These are phyloP conservation scores for Sabatieria punctata DNA, from an alignment of 2,888 invertebrate species.

Conservation along the genomic window DNA sequence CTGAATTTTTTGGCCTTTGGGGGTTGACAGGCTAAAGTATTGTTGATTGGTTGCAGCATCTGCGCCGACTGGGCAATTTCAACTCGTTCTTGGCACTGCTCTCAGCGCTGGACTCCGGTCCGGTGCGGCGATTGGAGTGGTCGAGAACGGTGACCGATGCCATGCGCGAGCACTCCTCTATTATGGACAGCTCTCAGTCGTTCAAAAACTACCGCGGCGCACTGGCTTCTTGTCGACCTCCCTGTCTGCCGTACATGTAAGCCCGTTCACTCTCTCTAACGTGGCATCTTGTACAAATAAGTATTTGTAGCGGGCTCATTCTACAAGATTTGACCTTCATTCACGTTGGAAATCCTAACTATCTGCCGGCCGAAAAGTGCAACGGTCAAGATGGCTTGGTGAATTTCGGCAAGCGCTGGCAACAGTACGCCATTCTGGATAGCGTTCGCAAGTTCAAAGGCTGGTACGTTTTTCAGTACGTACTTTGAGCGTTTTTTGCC, in stretches of 20 bases:
- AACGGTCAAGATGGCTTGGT: constrained; percentile 51
- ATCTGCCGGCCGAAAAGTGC: constrained; percentile 41
- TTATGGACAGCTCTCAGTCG: constrained; percentile 93
- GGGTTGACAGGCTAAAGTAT: too few species aligned
- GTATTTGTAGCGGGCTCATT: constrained; percentile 66
- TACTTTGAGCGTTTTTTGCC: background rate
- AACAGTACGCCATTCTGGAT: constrained; percentile 91
- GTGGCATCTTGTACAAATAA: background rate
- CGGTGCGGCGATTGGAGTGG: constrained; percentile 59
- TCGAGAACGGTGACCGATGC: constrained; percentile 39
- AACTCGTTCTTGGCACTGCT: constrained; percentile 91
- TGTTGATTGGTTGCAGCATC: too few species aligned
- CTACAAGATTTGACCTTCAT: constrained; percentile 97
- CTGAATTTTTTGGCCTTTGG: too few species aligned
- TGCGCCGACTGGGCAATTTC: constrained; percentile 91
- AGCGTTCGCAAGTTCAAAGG: constrained; percentile 94
- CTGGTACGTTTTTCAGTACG: constrained; percentile 61
- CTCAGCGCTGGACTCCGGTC: constrained; percentile 89
- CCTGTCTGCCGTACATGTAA: constrained; percentile 98
- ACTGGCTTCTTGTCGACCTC: constrained; percentile 79
- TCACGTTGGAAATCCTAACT: constrained; percentile 86
- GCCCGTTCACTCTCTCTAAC: constrained; percentile 31
- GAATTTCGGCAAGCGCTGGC: constrained; percentile 95
- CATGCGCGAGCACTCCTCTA: constrained; percentile 75
- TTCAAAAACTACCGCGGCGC: constrained; percentile 91